Percentiles rank a stretch among this genome's conserved stretches.
These are phyloP conservation scores for Sciurus niger DNA, from an alignment of 2,113 vertebrate genomes.

Conservation along the genomic window DNA sequence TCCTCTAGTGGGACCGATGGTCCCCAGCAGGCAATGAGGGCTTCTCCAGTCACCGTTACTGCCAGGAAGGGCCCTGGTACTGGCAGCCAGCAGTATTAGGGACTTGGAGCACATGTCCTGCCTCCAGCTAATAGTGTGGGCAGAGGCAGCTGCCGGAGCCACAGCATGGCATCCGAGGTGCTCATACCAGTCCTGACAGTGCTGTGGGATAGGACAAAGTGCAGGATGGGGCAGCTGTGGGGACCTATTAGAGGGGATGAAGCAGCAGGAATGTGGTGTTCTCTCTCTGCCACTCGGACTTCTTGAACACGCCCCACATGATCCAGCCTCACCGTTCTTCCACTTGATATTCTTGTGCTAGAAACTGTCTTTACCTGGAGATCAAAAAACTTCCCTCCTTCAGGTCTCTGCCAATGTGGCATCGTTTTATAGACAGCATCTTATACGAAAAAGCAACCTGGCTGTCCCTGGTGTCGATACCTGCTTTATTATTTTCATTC, in stretches of 20 bases:
- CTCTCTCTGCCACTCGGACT: not conserved
- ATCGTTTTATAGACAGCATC: not conserved
- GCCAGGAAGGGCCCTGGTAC: not conserved
- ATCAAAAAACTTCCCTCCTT: not conserved
- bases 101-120: not conserved
- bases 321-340: not conserved
- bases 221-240: no score
- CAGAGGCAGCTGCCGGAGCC: not conserved
- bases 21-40: no score
- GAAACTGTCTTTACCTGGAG: not conserved
- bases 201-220: not conserved
- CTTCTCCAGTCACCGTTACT: not conserved
- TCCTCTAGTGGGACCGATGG: not conserved
- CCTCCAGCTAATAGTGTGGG: no score
- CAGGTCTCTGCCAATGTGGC: not conserved
- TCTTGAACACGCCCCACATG: not conserved
- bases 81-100: not conserved
- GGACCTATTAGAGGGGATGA: no score
- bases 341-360: not conserved
- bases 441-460: not conserved
- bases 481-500: not conserved
- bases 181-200: not conserved
- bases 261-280: not conserved
- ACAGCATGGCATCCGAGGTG: not conserved
- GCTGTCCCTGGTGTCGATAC: not conserved